Evolutionary conservation across 2,888 invertebrate species (phyloP), one percentile per base, ranked within the genome.

Genomic region (Pantelozetes paolii): DNA sequence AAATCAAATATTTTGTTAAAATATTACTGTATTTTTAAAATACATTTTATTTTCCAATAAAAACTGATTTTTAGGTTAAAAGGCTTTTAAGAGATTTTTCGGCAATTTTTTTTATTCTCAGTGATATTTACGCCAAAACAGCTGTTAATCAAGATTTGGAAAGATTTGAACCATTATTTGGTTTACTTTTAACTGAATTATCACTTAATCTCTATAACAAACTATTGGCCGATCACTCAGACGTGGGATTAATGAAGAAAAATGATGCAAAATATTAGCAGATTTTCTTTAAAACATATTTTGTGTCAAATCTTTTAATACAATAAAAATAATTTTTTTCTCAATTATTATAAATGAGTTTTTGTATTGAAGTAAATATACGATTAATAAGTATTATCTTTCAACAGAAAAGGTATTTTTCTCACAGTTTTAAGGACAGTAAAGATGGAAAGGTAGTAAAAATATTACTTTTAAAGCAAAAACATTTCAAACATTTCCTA

Each of bases 361-460:
- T 59, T 59, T 59, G 15, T 59, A 2, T 59, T 6, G 26, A 28
- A 59, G 59, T 30, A 5, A 30, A 59, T 28, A 20, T 11, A 59
- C 28, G 26, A 59, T 28, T 28, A 30, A 59, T 13, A 59, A 59
- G 59, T 18, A 59, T 59, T 59, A 20, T 59, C 59, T 59, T 30
- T 30, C 26, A 5, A n/a, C 8, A 8, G 50, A 5, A 50, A 50
- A 50, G 28, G 28, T n/a, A 13, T n/a, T 59, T 59, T 59, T 59
- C 59, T 59, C 59, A 59, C 59, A 59, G 15, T 50, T 8, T 28
- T n/a, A 26, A 6, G 3, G 18, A n/a, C 13, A 57, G 23, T 30
- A 13, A 59, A 59, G 20, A 50, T 1, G 20, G 20, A n/a, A 8
- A 15, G n/a, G 50, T 20, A n/a, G 8, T 20, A 50, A 50, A 50